Evolutionary conservation across 1,140 invertebrate species (phyloP).

Genomic region (Physella acuta): DNA sequence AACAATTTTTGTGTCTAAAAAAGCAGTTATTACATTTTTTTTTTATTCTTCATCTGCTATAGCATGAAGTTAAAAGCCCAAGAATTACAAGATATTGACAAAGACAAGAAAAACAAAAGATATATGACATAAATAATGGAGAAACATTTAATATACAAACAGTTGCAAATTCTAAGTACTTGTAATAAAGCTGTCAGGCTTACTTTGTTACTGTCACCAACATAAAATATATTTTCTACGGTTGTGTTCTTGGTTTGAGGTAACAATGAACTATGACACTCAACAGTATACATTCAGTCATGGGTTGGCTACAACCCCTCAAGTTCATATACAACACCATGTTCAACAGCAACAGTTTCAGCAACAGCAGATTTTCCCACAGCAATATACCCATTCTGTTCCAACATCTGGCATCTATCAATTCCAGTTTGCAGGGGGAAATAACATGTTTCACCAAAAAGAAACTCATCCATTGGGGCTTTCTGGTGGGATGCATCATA

Average conservation of each 20-base stretch:
- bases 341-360: conserved; percentile 19
- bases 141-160: no score
- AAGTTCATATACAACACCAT: conserved; percentile 15
- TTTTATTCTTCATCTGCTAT: no score
- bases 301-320: conserved; percentile 22
- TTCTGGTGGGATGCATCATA: conserved; percentile 10
- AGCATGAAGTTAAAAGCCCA: no score
- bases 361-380: conserved; percentile 14
- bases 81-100: no score
- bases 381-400: conserved; percentile 9
- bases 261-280: conserved; percentile 25
- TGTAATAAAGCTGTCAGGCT: no score
- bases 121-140: no score
- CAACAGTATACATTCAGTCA: conserved; percentile 22
- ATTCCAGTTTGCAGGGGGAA: conserved; percentile 11
- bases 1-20: no score
- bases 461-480: not conserved
- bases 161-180: no score
- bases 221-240: no score
- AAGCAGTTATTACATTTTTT: no score
- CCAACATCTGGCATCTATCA: conserved; percentile 19
- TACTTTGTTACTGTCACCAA: not conserved
- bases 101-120: no score
- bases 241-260: no score
- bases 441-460: conserved; percentile 18